Percentiles rank a stretch among this genome's conserved stretches.
Conservation (phyloP, 2,113 vertebrate genomes). For the Hepsetus odoe region DNA sequence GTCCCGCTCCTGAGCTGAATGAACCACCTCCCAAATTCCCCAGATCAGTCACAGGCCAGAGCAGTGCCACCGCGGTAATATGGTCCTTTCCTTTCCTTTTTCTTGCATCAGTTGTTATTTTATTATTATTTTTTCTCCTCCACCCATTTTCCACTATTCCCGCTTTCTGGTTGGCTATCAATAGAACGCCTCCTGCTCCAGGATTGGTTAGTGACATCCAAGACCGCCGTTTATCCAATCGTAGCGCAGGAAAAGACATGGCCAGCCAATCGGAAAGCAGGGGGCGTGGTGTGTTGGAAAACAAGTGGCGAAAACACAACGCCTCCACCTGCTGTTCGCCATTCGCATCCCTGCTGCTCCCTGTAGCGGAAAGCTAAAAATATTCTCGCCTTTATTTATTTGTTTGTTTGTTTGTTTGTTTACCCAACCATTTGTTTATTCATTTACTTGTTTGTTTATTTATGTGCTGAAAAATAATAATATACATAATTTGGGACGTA, state of each 20-base stretch:
- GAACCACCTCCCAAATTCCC: slow-evolving; percentile 51
- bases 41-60: neutral
- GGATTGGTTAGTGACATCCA: neutral
- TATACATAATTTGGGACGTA: too few relatives aligned
- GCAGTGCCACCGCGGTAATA: neutral
- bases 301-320: neutral
- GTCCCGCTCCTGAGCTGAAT: neutral
- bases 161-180: too few relatives aligned
- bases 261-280: neutral
- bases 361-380: slow-evolving; percentile 52
- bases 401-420: too few relatives aligned
- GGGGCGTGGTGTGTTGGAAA: neutral
- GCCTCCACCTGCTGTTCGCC: slow-evolving; percentile 62
- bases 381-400: slow-evolving; percentile 48
- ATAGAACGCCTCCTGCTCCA: neutral
- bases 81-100: slow-evolving; percentile 1
- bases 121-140: neutral
- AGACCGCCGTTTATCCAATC: neutral
- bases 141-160: neutral
- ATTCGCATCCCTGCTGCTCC: slow-evolving; percentile 64
- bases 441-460: too few relatives aligned
- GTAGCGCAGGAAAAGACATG: neutral
- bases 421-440: too few relatives aligned
- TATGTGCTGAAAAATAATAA: too few relatives aligned
- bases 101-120: slow-evolving; percentile 29